Evolutionary conservation across 2,888 invertebrate genomes (phyloP).

Genomic region (Phengaris arion): DNA sequence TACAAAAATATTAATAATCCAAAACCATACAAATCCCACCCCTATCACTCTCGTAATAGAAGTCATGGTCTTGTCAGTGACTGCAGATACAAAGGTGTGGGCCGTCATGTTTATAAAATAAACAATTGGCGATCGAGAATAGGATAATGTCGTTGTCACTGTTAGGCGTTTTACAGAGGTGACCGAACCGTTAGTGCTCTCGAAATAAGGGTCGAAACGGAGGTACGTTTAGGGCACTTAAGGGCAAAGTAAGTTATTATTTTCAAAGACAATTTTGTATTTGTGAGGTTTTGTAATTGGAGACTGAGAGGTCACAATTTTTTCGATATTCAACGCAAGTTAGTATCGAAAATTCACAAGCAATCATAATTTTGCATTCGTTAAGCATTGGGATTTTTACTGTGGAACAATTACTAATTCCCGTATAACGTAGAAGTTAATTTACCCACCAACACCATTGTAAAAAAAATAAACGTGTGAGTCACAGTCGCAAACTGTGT

Average conservation of each 20-base stretch:
- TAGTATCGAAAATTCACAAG: too few relatives aligned
- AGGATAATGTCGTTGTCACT: constrained; percentile 72
- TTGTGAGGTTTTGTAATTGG: too few relatives aligned
- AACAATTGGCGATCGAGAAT: constrained; percentile 68
- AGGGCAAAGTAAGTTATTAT: neutral
- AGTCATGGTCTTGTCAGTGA: constrained; percentile 5
- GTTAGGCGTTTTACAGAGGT: constrained; percentile 58
- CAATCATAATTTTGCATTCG: too few relatives aligned
- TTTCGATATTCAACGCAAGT: too few relatives aligned
- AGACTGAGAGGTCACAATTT: too few relatives aligned
- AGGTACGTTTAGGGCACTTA: too few relatives aligned
- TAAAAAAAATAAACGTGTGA: neutral
- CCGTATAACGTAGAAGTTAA: too few relatives aligned
- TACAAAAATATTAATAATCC: constrained; percentile 39
- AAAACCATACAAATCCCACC: constrained; percentile 33
- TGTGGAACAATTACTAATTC: too few relatives aligned
- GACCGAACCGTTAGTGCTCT: constrained; percentile 46
- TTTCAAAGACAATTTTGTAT: neutral
- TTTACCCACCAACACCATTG: neutral
- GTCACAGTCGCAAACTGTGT: neutral
- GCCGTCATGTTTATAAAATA: constrained; percentile 59
- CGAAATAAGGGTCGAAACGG: constrained; percentile 34
- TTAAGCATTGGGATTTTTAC: too few relatives aligned
- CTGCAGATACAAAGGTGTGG: neutral
- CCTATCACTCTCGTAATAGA: constrained; percentile 33